Conservation (phyloP, 2,888 invertebrate species). For the Chrysolina haemoptera region DNA sequence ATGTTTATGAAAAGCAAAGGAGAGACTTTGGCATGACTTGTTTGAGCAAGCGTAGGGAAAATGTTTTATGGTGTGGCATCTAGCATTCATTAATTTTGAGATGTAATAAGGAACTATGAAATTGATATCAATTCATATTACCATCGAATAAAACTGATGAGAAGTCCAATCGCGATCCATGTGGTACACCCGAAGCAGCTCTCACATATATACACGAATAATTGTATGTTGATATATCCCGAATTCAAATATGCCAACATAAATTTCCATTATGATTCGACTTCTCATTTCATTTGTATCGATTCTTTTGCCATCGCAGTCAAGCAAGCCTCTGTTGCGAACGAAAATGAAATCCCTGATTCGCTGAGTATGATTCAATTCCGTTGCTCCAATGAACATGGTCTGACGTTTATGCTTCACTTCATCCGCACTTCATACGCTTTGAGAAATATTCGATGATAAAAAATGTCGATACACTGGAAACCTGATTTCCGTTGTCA, state of each 20-base stretch:
- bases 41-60: too few species aligned
- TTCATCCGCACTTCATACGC: neutral
- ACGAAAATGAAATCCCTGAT: slow-evolving; percentile 4
- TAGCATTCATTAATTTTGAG: too few species aligned
- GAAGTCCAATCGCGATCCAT: neutral
- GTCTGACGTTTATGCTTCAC: neutral
- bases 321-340: slow-evolving; percentile 1
- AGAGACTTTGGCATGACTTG: too few species aligned
- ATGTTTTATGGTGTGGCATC: too few species aligned
- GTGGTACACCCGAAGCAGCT: neutral
- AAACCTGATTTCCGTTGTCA: neutral
- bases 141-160: too few species aligned
- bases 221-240: neutral
- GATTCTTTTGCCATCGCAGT: neutral
- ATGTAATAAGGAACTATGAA: too few species aligned
- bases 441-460: neutral
- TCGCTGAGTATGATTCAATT: neutral
- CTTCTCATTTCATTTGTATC: slow-evolving; percentile 1
- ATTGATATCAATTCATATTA: neutral
- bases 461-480: neutral
- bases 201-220: too few species aligned
- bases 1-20: too few species aligned
- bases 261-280: neutral
- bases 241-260: neutral
- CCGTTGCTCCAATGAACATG: neutral